Conservation (phyloP, 2,113 vertebrate species). For the Carlito syrichta region DNA sequence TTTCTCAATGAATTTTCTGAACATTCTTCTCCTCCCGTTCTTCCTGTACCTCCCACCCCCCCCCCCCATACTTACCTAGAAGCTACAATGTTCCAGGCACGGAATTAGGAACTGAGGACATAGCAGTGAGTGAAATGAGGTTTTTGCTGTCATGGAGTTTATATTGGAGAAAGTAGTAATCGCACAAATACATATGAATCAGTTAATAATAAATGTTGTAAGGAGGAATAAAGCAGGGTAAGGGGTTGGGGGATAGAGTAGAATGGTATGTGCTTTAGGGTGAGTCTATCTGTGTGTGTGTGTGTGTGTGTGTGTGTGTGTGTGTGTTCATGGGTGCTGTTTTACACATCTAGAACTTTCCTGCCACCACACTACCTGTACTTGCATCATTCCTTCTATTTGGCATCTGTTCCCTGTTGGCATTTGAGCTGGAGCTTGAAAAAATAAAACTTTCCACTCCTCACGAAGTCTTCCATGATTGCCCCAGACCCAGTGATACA, state of each 20-base stretch:
- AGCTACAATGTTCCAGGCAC: not conserved
- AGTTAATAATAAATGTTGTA: not conserved
- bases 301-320: no score
- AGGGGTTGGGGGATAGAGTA: no score
- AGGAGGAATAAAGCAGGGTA: not conserved
- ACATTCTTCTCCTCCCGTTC: no score
- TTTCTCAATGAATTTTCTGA: not conserved
- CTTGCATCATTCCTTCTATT: not conserved
- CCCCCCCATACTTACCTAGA: not conserved
- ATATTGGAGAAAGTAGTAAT: not conserved
- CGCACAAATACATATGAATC: not conserved
- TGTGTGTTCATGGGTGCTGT: no score
- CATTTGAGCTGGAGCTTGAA: not conserved
- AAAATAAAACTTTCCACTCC: not conserved
- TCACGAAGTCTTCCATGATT: not conserved
- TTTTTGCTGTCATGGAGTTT: not conserved
- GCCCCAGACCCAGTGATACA: not conserved
- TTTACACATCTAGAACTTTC: not conserved
- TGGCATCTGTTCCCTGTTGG: not conserved
- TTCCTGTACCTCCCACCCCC: no score
- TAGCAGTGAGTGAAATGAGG: not conserved
- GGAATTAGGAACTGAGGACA: not conserved
- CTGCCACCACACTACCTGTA: not conserved
- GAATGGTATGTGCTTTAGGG: not conserved
- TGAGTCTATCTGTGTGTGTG: not conserved